Evolutionary conservation across 2,888 invertebrate species (phyloP).

Genomic region (Chrysolina americana): DNA sequence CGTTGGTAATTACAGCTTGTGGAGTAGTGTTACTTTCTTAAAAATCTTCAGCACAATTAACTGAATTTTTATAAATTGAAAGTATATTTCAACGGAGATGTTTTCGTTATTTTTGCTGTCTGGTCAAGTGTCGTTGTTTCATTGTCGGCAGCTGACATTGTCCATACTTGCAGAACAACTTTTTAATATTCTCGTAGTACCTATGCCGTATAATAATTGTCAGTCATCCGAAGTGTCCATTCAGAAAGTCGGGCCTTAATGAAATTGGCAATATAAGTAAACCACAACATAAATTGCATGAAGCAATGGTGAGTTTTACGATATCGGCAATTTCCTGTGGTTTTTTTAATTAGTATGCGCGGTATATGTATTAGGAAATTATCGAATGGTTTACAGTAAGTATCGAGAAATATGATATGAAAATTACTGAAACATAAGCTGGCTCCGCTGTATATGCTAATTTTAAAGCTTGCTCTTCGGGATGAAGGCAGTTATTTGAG

Average conservation of each 20-base stretch:
- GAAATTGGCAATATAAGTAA: constrained; percentile 9
- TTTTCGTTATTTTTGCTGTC: too few species aligned
- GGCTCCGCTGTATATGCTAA: constrained; percentile 11
- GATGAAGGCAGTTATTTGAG: constrained; percentile 8
- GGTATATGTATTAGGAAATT: constrained; percentile 11
- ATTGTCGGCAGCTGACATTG: background rate
- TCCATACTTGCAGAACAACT: background rate
- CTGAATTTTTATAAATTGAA: too few species aligned
- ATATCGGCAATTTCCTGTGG: constrained; percentile 12
- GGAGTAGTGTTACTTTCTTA: too few species aligned
- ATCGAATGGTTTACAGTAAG: constrained; percentile 3
- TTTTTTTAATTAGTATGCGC: constrained; percentile 13
- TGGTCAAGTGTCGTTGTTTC: too few species aligned
- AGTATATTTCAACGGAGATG: too few species aligned
- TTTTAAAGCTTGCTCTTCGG: constrained; percentile 1
- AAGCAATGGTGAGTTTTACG: background rate
- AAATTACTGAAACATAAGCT: constrained; percentile 15
- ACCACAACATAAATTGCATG: constrained; percentile 8
- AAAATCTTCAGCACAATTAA: too few species aligned
- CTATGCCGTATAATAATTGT: background rate
- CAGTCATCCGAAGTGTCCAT: background rate
- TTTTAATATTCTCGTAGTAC: background rate
- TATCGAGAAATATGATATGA: constrained; percentile 19
- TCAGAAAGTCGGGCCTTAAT: constrained; percentile 3
- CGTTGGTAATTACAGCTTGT: too few species aligned